Base-by-base conservation (phyloP, 2,797 vertebrate species). In the Phrynocephalus guinanensis region DNA sequence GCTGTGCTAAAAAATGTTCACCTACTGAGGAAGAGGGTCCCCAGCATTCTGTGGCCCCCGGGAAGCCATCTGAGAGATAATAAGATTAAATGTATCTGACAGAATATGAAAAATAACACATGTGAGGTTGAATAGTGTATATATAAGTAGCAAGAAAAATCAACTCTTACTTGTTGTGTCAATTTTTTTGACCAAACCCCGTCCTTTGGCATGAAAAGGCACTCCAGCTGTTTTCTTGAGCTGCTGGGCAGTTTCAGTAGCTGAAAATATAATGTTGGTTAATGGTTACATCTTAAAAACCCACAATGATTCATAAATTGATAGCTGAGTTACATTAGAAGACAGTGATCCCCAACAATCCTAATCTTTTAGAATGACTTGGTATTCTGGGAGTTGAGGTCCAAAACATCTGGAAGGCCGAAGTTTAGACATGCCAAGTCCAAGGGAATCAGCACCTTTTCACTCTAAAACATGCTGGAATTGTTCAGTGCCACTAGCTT, bases 191-290 rank as follows among this genome's bases (percentile, higher is more conserved):
- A 99, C 98, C 90, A 99, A 93, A 48, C 98, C 99, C 90, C 99
- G 98, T 93, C 98, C 99, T 97, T 99, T 99, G 94, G 98, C 98
- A 6, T 99, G 99, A 94, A 99, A 99, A 89, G 99, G 98, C 95
- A 99, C 98, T 91, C 99, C 98, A 0, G 99, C 98, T 0, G 98
- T 99, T 96, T 99, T 99, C 96, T 99, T 99, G 84, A 99, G 97
- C 94, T 99, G 99, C 86, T 99, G 99, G 0, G 99, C 99, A 0
- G 99, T 99, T 93, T 99, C 99, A 67, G 98, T 98, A 86, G 99
- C 99, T 99, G 87, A 15, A 94, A 93, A 82, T 68, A 91, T 87
- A 92, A 83, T 10, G 68, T 3, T 44, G 30, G 67, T 76, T 67
- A 85, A 66, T 68, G 85, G 16, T 38, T 30, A n/a, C 3, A 24